Evolutionary conservation across 2,888 invertebrate species (phyloP), one percentile per base, ranked within the genome.

Genomic region (Leptinotarsa haldemani): DNA sequence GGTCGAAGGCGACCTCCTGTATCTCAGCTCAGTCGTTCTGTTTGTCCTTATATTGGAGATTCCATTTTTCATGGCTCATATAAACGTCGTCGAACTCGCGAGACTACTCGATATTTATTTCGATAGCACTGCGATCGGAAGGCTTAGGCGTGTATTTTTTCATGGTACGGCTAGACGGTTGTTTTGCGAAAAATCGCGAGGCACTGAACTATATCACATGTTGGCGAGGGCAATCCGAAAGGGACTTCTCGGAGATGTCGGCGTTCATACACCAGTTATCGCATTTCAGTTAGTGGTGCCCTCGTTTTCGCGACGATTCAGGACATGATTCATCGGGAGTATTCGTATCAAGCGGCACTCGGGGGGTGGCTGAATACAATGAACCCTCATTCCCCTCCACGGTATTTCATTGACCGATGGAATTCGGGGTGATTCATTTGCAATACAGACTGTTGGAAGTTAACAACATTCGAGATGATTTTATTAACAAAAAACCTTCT

Each of bases 21-120:
- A 79, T 50, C 82, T 47, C 50, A 82, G 64, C 71, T 82, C 82
- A 61, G 81, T 77, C 25, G 80, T 80, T 74, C 69, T 77, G 65
- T 82, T 82, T 3, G 75, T 82, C 74, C 80, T 78, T 65, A 81
- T 78, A 20, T 65, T 73, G 4, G 63, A 63, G 20, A 25, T 53
- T 15, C 65, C 56, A 65, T 52, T 79, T 76, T 81, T 82, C 81
- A 81, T 81, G 69, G 66, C 73, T 70, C n/a, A 56, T n/a, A 56
- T 22, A 20, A 61, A 56, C 20, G 20, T 15, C 56, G 20, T 22
- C 13, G 40, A 61, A 61, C 30, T 61, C 61, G n/a, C 61, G 30
- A n/a, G 7, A 30, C 16, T 30, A n/a, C 25, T 18, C 40, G 40
- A 40, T 61, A 61, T 22, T 58, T 58, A 15, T 25, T 61, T 61